Percentiles rank a stretch among this genome's conserved stretches.
phyloP scores from a whole-genome alignment of 2,797 vertebrate genomes.

The Hoplostethus atlanticus region DNA sequence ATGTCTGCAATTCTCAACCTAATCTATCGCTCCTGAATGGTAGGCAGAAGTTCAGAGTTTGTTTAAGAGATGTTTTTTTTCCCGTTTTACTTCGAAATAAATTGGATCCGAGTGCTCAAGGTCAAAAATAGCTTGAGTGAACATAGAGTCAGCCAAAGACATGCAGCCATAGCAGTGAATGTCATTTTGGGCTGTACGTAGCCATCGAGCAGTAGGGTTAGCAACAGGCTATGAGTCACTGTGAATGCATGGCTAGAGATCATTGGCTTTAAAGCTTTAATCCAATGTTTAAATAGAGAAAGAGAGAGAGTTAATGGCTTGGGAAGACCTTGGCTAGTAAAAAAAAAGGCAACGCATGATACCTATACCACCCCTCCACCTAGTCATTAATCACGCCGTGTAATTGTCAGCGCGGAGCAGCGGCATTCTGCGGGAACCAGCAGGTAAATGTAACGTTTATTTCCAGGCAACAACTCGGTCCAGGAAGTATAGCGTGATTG shows the following conservation, averaged over 20 bases:
- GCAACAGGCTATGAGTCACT: not conserved
- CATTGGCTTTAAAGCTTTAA: slow-evolving; percentile 1
- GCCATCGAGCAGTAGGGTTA: not conserved
- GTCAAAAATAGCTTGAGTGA: not conserved
- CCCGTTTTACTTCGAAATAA: too few species aligned
- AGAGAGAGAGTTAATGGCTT: slow-evolving; percentile 13
- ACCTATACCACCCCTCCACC: not conserved
- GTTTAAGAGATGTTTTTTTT: too few species aligned
- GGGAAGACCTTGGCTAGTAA: slow-evolving; percentile 13
- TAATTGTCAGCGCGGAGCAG: slow-evolving; percentile 38
- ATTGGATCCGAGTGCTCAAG: too few species aligned
- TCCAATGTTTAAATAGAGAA: not conserved
- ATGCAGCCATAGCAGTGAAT: not conserved
- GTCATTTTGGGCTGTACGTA: not conserved
- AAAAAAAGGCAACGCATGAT: slow-evolving; percentile 11
- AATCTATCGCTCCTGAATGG: not conserved
- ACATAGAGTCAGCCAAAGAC: not conserved
- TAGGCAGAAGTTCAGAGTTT: not conserved
- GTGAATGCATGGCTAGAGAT: not conserved
- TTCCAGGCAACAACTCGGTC: slow-evolving; percentile 13
- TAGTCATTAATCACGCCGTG: slow-evolving; percentile 47
- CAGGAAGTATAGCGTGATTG: not conserved
- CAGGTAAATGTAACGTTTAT: slow-evolving; percentile 18
- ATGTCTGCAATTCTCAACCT: not conserved
- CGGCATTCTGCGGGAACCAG: slow-evolving; percentile 19